Percentiles rank a stretch among this genome's conserved stretches.
phyloP scores from a whole-genome alignment of 2,797 vertebrate species.

The Mionectes olivaceus region DNA sequence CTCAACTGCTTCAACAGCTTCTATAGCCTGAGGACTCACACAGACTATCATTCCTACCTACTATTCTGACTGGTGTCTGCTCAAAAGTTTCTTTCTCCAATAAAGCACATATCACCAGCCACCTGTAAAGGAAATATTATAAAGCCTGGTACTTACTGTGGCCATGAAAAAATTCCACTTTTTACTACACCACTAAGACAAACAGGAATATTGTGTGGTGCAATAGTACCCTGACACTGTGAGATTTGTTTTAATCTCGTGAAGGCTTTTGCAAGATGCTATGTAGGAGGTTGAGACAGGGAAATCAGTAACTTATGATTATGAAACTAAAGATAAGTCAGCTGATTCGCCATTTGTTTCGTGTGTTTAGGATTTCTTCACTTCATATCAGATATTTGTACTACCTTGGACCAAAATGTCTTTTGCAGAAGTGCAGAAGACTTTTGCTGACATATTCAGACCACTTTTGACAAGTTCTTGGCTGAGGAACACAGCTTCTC shows the following conservation, averaged over 20 bases:
- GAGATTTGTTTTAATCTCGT: constrained; percentile 33
- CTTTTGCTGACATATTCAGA: neutral
- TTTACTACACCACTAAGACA: constrained; percentile 11
- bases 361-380: constrained; percentile 55
- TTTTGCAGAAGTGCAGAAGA: neutral
- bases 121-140: neutral
- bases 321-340: constrained; percentile 51
- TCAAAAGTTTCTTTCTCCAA: neutral
- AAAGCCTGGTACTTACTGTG: neutral
- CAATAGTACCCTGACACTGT: constrained; percentile 3
- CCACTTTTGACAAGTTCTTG: neutral
- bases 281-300: constrained; percentile 46
- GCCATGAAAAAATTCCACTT: neutral
- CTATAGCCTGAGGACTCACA: neutral
- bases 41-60: neutral
- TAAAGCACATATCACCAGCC: neutral
- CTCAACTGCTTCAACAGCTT: neutral
- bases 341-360: constrained; percentile 29
- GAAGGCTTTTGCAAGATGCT: constrained; percentile 58
- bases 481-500: neutral
- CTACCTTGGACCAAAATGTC: neutral
- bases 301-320: constrained; percentile 33
- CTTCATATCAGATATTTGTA: neutral
- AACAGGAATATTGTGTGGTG: constrained; percentile 37
- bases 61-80: neutral